Conservation (phyloP, 64 coral and sea anemone species). For the Orbicella faveolata region DNA sequence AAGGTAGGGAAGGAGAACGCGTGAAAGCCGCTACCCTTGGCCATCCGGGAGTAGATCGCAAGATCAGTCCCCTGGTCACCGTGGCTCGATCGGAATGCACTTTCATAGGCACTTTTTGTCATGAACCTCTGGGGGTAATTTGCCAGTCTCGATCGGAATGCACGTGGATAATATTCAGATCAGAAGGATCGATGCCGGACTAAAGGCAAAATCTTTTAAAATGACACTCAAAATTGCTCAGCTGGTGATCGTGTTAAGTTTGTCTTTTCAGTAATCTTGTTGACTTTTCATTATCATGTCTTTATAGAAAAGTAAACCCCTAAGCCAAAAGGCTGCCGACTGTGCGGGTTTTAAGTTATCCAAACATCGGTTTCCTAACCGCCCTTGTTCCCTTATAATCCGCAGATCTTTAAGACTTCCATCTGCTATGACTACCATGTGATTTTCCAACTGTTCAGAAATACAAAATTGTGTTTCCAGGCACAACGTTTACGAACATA, state of each 20-base stretch:
- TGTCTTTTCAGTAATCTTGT: not conserved
- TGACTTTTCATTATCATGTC: slow-evolving; percentile 9
- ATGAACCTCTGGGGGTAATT: no score
- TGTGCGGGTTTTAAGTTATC: not conserved
- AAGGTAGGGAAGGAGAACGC: no score
- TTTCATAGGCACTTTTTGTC: no score
- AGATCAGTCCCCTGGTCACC: no score
- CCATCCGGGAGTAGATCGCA: no score
- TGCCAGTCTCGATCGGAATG: no score
- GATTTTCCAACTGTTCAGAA: not conserved
- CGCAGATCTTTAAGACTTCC: no score
- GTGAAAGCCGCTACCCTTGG: no score
- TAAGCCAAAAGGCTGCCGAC: not conserved
- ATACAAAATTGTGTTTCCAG: not conserved
- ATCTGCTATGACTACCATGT: not conserved
- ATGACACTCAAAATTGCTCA: not conserved
- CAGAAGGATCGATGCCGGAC: no score
- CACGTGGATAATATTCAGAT: no score
- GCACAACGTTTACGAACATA: not conserved
- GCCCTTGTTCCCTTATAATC: no score
- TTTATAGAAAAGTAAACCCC: not conserved
- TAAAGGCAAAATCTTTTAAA: not conserved
- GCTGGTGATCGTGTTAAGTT: not conserved
- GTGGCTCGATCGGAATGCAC: no score
- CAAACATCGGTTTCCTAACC: not conserved